Percentiles rank a stretch among this genome's conserved stretches.
phyloP scores from a whole-genome alignment of 2,888 invertebrate species.

The Amiota mariae region DNA sequence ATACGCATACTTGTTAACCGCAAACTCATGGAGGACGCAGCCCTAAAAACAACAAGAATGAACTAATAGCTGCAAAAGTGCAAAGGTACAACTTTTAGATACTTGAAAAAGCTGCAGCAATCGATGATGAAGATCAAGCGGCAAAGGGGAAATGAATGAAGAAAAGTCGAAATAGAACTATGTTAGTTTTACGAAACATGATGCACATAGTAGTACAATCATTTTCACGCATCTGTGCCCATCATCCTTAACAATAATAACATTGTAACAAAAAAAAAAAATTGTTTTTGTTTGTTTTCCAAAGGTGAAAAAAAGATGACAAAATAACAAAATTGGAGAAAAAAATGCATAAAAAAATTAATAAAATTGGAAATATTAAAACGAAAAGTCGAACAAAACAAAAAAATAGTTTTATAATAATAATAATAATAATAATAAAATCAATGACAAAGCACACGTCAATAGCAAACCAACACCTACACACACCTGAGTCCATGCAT shows the following conservation, averaged over 20 bases:
- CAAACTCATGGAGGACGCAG: background rate
- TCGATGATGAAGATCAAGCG: too few species aligned
- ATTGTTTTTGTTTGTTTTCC: too few species aligned
- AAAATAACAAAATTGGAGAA: slow-evolving; percentile 45
- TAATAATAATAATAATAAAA: slow-evolving; percentile 13
- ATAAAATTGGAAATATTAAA: slow-evolving; percentile 54
- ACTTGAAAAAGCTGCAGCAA: too few species aligned
- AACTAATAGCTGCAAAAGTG: background rate
- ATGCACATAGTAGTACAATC: too few species aligned
- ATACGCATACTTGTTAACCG: background rate
- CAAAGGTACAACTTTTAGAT: too few species aligned
- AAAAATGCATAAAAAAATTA: slow-evolving; percentile 56
- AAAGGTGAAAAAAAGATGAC: background rate
- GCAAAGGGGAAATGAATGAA: too few species aligned
- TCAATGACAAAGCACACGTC: slow-evolving; percentile 14
- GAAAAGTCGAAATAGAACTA: too few species aligned
- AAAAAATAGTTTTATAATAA: background rate
- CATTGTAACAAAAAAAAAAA: too few species aligned
- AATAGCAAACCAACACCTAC: slow-evolving; percentile 10
- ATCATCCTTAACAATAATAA: too few species aligned
- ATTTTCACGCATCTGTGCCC: too few species aligned
- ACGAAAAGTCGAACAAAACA: slow-evolving; percentile 25
- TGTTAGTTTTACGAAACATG: too few species aligned
- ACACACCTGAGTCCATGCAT: background rate
- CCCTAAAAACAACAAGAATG: background rate